Evolutionary conservation across 2,888 invertebrate species (phyloP).

Genomic region (Tipula lateralis): DNA sequence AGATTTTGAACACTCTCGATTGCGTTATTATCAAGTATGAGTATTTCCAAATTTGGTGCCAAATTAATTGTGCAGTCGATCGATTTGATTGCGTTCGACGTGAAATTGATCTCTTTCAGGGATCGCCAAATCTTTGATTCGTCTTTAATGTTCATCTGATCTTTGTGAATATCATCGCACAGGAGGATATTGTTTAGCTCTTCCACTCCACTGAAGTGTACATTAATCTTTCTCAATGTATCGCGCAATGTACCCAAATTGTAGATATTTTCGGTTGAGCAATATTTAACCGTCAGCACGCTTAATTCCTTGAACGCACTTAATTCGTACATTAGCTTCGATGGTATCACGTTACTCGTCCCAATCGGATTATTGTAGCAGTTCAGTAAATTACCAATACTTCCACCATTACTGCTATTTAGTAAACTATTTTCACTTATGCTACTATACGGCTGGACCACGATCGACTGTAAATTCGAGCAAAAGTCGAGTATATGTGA

Average conservation of each 20-base stretch:
- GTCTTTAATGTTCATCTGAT: slow-evolving; percentile 43
- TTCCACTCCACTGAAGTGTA: slow-evolving; percentile 46
- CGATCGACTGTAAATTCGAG: slow-evolving; percentile 60
- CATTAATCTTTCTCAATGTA: slow-evolving; percentile 50
- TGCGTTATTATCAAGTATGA: slow-evolving; percentile 74
- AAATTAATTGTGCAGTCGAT: slow-evolving; percentile 79
- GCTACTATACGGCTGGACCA: slow-evolving; percentile 36
- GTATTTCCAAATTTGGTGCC: slow-evolving; percentile 63
- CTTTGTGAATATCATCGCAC: slow-evolving; percentile 78
- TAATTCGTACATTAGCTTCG: slow-evolving; percentile 73
- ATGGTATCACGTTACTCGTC: slow-evolving; percentile 79
- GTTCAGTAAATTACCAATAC: background rate
- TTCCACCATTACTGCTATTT: slow-evolving; percentile 54
- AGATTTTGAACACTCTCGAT: slow-evolving; percentile 70
- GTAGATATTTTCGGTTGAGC: slow-evolving; percentile 64
- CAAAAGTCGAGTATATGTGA: slow-evolving; percentile 88
- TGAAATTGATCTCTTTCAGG: slow-evolving; percentile 59
- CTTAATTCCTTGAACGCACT: slow-evolving; percentile 76
- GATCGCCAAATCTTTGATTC: slow-evolving; percentile 56
- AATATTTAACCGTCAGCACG: slow-evolving; percentile 62
- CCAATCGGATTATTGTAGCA: slow-evolving; percentile 52
- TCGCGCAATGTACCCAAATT: slow-evolving; percentile 50
- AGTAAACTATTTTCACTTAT: background rate
- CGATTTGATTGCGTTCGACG: slow-evolving; percentile 61
- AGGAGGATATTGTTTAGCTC: slow-evolving; percentile 71